phyloP scores from a whole-genome alignment of 2,888 invertebrate species.

The Mesorhabditis sp. region DNA sequence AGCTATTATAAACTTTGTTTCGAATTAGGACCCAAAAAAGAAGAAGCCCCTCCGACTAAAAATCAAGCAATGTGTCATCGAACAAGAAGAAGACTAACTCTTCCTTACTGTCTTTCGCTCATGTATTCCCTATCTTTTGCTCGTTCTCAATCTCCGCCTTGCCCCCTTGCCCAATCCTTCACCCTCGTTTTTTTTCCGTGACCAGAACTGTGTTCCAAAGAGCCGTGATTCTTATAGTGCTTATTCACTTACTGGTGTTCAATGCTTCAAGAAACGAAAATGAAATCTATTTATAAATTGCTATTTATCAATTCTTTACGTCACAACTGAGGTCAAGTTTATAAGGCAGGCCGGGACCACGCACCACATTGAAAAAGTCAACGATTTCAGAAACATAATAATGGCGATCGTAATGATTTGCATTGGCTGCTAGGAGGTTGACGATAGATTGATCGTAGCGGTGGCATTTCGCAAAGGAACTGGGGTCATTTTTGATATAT shows the following conservation, averaged over 20 bases:
- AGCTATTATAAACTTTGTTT: background rate
- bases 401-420: background rate
- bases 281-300: too few relatives aligned
- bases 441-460: slow-evolving; percentile 5
- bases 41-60: slow-evolving; percentile 34
- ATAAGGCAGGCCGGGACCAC: background rate
- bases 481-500: background rate
- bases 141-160: too few relatives aligned
- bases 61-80: slow-evolving; percentile 29
- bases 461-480: background rate
- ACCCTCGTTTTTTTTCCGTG: too few relatives aligned
- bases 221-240: too few relatives aligned
- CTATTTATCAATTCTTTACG: too few relatives aligned
- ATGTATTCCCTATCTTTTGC: too few relatives aligned
- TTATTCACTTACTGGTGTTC: too few relatives aligned
- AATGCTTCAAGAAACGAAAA: too few relatives aligned
- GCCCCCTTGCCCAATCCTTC: too few relatives aligned
- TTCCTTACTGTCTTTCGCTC: too few relatives aligned
- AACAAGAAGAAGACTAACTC: slow-evolving; percentile 32
- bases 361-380: background rate
- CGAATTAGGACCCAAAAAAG: slow-evolving; percentile 25
- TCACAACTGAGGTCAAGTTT: too few relatives aligned
- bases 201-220: too few relatives aligned
- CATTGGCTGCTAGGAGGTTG: background rate
- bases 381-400: background rate